Evolutionary conservation across 2,888 invertebrate genomes (phyloP).

Genomic region (Philereme vetulata): DNA sequence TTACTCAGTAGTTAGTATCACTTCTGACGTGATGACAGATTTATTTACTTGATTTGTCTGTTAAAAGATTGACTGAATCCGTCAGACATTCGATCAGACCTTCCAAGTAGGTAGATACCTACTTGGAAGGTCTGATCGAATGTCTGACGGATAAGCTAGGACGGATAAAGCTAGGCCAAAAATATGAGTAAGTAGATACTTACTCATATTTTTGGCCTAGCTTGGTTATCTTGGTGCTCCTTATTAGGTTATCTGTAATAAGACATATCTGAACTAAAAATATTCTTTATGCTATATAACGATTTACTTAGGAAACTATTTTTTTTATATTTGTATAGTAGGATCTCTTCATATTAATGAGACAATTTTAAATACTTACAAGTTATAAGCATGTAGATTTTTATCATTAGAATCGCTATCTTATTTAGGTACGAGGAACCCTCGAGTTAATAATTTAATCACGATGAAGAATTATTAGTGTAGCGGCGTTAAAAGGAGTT

Average conservation of each 20-base stretch:
- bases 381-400: neutral
- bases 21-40: neutral
- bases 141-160: no score
- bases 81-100: slow-evolving; percentile 1
- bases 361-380: neutral
- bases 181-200: no score
- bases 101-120: no score
- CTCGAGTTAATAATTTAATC: slow-evolving; percentile 25
- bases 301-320: no score
- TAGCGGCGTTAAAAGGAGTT: slow-evolving; percentile 23
- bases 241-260: no score
- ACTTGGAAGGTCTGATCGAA: no score
- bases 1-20: slow-evolving; percentile 11
- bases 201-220: neutral
- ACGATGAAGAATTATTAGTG: slow-evolving; percentile 30
- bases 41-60: neutral
- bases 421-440: neutral
- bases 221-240: no score
- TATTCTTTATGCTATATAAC: no score
- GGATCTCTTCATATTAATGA: neutral
- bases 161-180: no score
- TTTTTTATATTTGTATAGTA: no score
- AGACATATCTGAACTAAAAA: no score
- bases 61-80: neutral
- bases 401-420: slow-evolving; percentile 1